Conservation (phyloP, 2,113 vertebrate species). For the Ictalurus punctatus region DNA sequence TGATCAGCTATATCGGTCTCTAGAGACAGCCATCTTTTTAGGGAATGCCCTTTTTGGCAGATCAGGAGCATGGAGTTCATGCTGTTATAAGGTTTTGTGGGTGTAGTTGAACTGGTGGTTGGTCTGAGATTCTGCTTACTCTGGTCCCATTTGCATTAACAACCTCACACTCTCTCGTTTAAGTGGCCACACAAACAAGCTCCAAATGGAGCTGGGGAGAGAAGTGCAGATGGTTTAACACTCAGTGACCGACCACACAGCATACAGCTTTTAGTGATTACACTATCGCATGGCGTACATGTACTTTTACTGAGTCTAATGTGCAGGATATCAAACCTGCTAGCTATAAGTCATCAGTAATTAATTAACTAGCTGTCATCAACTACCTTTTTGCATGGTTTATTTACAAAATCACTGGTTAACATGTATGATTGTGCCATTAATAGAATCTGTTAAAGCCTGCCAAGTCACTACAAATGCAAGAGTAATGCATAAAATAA, state of each 20-base stretch:
- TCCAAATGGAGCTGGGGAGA: constrained; percentile 50
- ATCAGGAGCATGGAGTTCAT: background rate
- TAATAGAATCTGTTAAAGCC: background rate
- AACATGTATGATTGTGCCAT: background rate
- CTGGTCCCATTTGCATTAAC: constrained; percentile 44
- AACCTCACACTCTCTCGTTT: constrained; percentile 35
- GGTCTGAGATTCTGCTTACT: constrained; percentile 32
- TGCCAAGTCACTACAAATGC: background rate
- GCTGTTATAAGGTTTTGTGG: background rate
- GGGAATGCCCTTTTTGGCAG: background rate
- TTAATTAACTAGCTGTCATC: background rate
- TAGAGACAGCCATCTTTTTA: background rate
- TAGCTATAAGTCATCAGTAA: background rate
- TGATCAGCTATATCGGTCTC: background rate
- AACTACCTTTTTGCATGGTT: background rate
- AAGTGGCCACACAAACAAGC: constrained; percentile 34
- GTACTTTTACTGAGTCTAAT: background rate
- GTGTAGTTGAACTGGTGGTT: background rate
- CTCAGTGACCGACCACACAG: constrained; percentile 33
- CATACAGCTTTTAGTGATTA: constrained; percentile 3
- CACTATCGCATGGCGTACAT: background rate
- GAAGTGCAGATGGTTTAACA: constrained; percentile 48
- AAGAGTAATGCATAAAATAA: background rate
- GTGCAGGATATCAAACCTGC: background rate
- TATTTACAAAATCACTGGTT: background rate